A percentile compares a stretch with the other conserved stretches of the same genome.
These are phyloP conservation scores for Odontesthes bonariensis DNA, from an alignment of 2,113 vertebrate species.

Conservation along the genomic window DNA sequence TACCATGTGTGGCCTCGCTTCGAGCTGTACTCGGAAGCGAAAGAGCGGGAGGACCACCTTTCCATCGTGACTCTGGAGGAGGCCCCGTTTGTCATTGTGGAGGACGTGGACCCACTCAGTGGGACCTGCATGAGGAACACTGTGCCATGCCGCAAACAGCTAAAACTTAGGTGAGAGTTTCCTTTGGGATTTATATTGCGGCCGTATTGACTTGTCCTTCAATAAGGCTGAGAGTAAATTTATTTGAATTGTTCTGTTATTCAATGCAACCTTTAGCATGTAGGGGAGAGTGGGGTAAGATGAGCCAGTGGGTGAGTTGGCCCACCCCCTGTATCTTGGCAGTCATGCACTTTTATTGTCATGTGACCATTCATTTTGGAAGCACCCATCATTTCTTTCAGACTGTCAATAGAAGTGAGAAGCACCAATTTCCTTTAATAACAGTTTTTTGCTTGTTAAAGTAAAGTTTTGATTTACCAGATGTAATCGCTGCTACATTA, in stretches of 20 bases:
- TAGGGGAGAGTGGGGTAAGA: no score
- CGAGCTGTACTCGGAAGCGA: slow-evolving; percentile 90
- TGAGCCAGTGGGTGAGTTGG: no score
- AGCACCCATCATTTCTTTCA: no score
- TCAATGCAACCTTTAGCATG: not conserved
- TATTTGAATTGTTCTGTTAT: not conserved
- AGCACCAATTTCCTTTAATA: no score
- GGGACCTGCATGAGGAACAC: slow-evolving; percentile 99
- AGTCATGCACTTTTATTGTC: no score
- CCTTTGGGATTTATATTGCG: not conserved
- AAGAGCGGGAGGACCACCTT: slow-evolving; percentile 95
- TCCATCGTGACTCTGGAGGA: slow-evolving; percentile 98
- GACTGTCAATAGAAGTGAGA: no score
- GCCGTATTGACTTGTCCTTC: slow-evolving; percentile 10
- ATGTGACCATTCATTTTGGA: no score
- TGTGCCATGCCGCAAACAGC: slow-evolving; percentile 97
- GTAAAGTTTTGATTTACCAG: no score
- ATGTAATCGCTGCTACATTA: no score
- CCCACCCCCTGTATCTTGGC: no score
- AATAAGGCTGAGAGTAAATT: not conserved
- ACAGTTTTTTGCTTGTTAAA: no score
- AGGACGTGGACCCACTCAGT: slow-evolving; percentile 97
- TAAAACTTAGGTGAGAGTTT: slow-evolving; percentile 80
- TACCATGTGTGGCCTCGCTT: slow-evolving; percentile 98
- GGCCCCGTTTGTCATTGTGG: slow-evolving; percentile 98